A percentile compares a stretch with the other conserved stretches of the same genome.
phyloP scores from a whole-genome alignment of 2,113 vertebrate species.

The Spea multiplicata region DNA sequence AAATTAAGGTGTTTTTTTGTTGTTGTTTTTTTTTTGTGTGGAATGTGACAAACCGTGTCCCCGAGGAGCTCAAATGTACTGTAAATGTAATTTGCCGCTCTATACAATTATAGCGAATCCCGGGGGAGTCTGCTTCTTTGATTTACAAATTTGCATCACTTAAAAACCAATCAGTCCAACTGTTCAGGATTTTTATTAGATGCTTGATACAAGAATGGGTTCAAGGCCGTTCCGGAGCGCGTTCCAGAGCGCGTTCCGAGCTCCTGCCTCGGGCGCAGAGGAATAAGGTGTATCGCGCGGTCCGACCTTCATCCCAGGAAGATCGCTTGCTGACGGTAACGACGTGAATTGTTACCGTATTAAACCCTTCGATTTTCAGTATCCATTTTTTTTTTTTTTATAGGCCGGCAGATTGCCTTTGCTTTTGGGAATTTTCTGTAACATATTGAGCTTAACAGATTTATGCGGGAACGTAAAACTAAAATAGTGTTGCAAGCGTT shows the following conservation, averaged over 20 bases:
- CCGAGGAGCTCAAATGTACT: constrained; percentile 51
- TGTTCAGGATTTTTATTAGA: constrained; percentile 69
- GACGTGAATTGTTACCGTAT: constrained; percentile 62
- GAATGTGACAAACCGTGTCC: constrained; percentile 28
- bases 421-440: constrained; percentile 67
- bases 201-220: constrained; percentile 58
- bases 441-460: constrained; percentile 71
- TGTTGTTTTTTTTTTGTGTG: constrained; percentile 14
- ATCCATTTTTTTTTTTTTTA: constrained; percentile 60
- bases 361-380: constrained; percentile 68
- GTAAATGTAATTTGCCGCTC: constrained; percentile 64
- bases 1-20: constrained; percentile 22
- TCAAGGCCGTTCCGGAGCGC: constrained; percentile 46
- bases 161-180: constrained; percentile 78
- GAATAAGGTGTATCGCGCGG: constrained; percentile 44
- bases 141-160: constrained; percentile 75
- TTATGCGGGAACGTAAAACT: constrained; percentile 71
- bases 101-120: constrained; percentile 67
- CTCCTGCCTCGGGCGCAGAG: constrained; percentile 48
- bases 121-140: constrained; percentile 69
- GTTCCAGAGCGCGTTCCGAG: constrained; percentile 40
- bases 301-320: constrained; percentile 55
- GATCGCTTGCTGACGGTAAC: constrained; percentile 56
- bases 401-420: constrained; percentile 72
- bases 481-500: constrained; percentile 68